Evolutionary conservation across 2,113 vertebrate species (phyloP).

Genomic region (Eubucco bourcierii): DNA sequence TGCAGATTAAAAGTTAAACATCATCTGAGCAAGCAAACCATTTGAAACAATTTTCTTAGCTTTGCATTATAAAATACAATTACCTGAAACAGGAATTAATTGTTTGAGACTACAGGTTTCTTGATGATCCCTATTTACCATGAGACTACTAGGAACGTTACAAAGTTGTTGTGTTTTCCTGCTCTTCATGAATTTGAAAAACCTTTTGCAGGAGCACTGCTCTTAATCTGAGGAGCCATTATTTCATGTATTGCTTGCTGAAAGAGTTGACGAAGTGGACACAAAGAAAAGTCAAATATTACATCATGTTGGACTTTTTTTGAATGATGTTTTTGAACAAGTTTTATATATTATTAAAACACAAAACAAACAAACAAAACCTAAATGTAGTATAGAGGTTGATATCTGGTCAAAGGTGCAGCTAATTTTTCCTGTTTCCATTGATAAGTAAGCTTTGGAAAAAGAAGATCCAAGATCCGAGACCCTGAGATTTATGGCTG

Average conservation of each 20-base stretch:
- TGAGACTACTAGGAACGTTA: not conserved
- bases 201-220: not conserved
- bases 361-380: not conserved
- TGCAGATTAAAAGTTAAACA: slow-evolving; percentile 77
- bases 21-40: slow-evolving; percentile 17
- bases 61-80: slow-evolving; percentile 1
- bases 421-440: not conserved
- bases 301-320: not conserved
- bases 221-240: not conserved
- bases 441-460: not conserved
- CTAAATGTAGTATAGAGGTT: not conserved
- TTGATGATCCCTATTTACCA: not conserved
- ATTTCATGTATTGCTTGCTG: fast-evolving
- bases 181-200: not conserved
- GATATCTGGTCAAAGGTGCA: not conserved
- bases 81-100: not conserved
- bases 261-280: not conserved
- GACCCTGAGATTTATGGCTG: not conserved
- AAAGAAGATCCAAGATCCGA: not conserved
- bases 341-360: not conserved
- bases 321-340: not conserved
- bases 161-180: not conserved
- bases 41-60: slow-evolving; percentile 14
- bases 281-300: not conserved
- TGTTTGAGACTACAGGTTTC: not conserved